Conservation (phyloP, 2,113 vertebrate genomes). For the Theropithecus gelada region DNA sequence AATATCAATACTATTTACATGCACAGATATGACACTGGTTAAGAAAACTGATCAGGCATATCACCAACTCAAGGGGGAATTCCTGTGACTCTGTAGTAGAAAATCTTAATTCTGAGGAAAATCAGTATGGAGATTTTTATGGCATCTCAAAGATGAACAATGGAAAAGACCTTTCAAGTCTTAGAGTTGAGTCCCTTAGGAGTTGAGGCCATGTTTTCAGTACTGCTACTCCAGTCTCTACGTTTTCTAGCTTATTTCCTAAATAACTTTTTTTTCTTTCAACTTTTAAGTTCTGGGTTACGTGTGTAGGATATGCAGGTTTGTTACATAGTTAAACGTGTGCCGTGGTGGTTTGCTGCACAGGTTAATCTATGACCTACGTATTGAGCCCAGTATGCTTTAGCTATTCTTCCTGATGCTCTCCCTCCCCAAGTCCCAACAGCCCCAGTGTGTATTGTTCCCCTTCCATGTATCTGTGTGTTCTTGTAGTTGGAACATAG, state of each 20-base stretch:
- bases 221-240: background rate
- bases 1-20: conserved; percentile 14
- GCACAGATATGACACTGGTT: background rate
- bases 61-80: conserved; percentile 41
- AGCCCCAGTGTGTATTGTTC: no score
- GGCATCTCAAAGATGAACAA: conserved; percentile 45
- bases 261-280: background rate
- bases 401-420: no score
- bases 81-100: background rate
- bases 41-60: background rate
- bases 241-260: background rate
- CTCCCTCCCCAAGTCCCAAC: no score
- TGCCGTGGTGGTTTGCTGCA: no score
- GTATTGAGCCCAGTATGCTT: no score
- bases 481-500: background rate
- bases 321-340: no score
- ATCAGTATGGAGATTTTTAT: conserved; percentile 43
- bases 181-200: background rate
- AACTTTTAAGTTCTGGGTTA: no score
- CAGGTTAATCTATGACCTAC: no score
- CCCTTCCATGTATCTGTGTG: no score
- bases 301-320: no score
- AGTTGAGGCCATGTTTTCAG: conserved; percentile 37
- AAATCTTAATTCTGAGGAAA: conserved; percentile 22
- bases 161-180: background rate